Evolutionary conservation across 2,797 vertebrate genomes (phyloP).

Genomic region (Poecilia wingei): DNA sequence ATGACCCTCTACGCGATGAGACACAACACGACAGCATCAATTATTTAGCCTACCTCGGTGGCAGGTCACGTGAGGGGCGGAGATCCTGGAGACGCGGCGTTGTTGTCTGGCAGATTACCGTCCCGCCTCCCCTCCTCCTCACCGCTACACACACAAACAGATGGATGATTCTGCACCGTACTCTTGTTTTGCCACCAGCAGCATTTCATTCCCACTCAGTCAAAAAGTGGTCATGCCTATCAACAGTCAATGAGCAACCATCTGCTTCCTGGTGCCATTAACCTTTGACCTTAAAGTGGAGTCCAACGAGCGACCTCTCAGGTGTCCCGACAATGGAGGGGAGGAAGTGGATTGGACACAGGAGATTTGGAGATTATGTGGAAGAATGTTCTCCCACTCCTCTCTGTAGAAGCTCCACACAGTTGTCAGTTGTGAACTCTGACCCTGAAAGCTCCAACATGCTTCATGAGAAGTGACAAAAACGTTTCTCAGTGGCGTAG

Average conservation of each 20-base stretch:
- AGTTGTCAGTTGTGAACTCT: not conserved
- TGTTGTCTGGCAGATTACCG: slow-evolving; percentile 75
- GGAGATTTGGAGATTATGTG: not conserved
- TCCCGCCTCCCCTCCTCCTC: not conserved
- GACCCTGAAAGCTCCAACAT: not conserved
- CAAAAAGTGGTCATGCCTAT: slow-evolving; percentile 47
- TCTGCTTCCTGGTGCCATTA: slow-evolving; percentile 53
- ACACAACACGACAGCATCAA: slow-evolving; percentile 75
- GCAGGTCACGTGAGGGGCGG: slow-evolving; percentile 26
- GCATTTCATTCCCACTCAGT: slow-evolving; percentile 9
- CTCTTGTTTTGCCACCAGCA: not conserved
- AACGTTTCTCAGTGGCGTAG: too few relatives aligned
- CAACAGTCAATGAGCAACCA: slow-evolving; percentile 59
- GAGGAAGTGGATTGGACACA: slow-evolving; percentile 51
- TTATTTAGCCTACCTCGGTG: slow-evolving; percentile 70
- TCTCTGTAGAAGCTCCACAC: not conserved
- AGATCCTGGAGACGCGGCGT: slow-evolving; percentile 6
- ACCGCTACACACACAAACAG: not conserved
- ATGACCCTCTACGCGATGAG: slow-evolving; percentile 68
- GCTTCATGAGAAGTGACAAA: too few relatives aligned
- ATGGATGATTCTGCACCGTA: not conserved
- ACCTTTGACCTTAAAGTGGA: slow-evolving; percentile 57
- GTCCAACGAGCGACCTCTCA: slow-evolving; percentile 44
- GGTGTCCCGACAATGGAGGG: slow-evolving; percentile 49
- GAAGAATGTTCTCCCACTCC: not conserved